Base-by-base conservation (phyloP, 2,113 vertebrate genomes). In the Passer domesticus region DNA sequence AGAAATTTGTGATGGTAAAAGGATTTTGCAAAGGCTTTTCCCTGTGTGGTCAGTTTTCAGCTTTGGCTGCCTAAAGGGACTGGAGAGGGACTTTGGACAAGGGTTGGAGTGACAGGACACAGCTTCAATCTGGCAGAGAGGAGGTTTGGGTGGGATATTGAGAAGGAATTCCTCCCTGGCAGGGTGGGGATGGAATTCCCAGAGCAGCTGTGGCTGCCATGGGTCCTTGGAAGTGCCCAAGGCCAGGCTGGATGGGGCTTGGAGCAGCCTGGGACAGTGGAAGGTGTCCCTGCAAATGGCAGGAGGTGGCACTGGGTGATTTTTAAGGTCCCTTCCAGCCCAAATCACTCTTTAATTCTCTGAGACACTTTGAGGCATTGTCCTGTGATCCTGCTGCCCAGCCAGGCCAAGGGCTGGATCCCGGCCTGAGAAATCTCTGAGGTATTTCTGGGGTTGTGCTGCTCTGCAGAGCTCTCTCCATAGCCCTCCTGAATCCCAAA, bases 111-210 rank as follows among this genome's bases (percentile, higher is more conserved):
- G 41, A 13, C 30, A 55, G 30, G 24, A 47, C 13, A 13, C 62
- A 55, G 27, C 16, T 46, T 56, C 10, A 31, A 4, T 5, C 2
- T 62, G 55, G 24, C 87, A 55, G 30, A 60, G 46, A 3, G 15
- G 16, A 47, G 24, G 30, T 44, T 1, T 15, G 2, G n/a, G 4
- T 68, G 60, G 68, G 53, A 41, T 19, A 5, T 23, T 68, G 63
- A 8, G 33, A 7, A 9, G 87, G 21, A 62, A 41, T 75, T 53
- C 1, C 0, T 60, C 3, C 3, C 7, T 53, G 13, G 0, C 31
- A 58, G 27, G 7, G 12, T 67, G 33, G 5, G 2, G 1, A 13
- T 25, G 22, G 78, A 6, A 7, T 76, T 53, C 55, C 87, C 30
- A 62, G 79, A 43, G 55, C 0, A 69, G 47, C 70, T 83, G 70